These are phyloP conservation scores for Lacerta agilis DNA, from an alignment of 2,797 vertebrate species.

Conservation along the genomic window DNA sequence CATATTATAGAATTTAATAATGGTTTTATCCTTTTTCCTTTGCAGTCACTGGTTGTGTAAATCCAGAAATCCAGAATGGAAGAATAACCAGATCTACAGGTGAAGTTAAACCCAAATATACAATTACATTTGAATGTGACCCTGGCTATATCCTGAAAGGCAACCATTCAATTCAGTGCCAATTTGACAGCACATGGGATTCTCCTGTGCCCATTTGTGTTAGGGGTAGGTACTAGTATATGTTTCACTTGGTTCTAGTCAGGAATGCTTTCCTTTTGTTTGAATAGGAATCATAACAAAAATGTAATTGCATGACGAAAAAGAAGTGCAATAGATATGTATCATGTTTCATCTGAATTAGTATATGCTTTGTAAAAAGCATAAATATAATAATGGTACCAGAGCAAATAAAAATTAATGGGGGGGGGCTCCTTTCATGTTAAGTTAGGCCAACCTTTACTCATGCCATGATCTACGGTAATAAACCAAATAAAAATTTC, in stretches of 20 bases:
- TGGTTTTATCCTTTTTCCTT: background rate
- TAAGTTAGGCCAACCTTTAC: no score
- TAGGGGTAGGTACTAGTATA: background rate
- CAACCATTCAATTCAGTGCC: constrained; percentile 21
- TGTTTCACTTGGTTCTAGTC: background rate
- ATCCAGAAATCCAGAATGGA: constrained; percentile 36
- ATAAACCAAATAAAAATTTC: no score
- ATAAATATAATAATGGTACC: no score
- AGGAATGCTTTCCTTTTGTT: background rate
- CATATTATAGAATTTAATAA: background rate
- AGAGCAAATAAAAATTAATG: no score
- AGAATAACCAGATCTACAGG: background rate
- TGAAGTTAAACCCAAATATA: constrained; percentile 49
- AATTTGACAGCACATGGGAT: background rate
- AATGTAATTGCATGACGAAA: background rate
- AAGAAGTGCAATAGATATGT: no score
- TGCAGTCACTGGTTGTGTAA: constrained; percentile 49
- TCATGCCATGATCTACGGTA: no score
- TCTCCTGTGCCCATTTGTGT: background rate
- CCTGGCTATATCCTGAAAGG: constrained; percentile 72
- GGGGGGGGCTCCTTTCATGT: no score
- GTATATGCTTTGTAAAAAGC: no score
- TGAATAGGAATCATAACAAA: background rate
- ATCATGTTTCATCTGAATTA: no score
- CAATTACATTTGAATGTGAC: constrained; percentile 60